Evolutionary conservation across 2,888 invertebrate genomes (phyloP).

Genomic region (Hydraecia micacea): DNA sequence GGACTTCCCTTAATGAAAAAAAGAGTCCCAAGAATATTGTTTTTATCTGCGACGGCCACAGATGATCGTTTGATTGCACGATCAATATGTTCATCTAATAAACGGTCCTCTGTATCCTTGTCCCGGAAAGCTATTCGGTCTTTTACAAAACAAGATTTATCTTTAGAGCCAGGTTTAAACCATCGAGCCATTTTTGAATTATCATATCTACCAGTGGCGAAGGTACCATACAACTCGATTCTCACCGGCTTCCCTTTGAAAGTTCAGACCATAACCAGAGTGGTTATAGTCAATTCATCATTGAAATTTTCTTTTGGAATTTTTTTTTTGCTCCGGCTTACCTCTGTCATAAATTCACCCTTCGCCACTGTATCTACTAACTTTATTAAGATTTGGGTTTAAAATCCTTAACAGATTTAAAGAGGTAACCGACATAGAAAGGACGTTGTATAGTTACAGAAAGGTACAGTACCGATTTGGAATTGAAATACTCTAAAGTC

Average conservation of each 20-base stretch:
- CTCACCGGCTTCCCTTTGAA: too few species aligned
- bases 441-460: neutral
- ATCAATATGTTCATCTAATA: neutral
- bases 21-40: neutral
- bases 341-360: too few species aligned
- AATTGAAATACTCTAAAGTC: conserved; percentile 28
- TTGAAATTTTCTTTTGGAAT: too few species aligned
- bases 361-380: neutral
- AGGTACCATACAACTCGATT: too few species aligned
- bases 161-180: neutral
- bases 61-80: neutral
- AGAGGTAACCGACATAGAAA: neutral
- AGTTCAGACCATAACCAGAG: too few species aligned
- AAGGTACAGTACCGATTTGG: neutral
- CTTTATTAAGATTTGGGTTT: neutral
- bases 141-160: neutral
- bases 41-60: neutral
- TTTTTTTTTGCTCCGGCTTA: too few species aligned
- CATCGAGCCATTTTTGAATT: neutral
- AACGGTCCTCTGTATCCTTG: neutral
- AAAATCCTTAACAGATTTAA: too few species aligned
- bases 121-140: neutral
- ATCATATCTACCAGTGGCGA: neutral
- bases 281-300: too few species aligned
- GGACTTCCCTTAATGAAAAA: neutral